Evolutionary conservation across 1,140 invertebrate species (phyloP).

Genomic region (Pseudomyrmex gracilis): DNA sequence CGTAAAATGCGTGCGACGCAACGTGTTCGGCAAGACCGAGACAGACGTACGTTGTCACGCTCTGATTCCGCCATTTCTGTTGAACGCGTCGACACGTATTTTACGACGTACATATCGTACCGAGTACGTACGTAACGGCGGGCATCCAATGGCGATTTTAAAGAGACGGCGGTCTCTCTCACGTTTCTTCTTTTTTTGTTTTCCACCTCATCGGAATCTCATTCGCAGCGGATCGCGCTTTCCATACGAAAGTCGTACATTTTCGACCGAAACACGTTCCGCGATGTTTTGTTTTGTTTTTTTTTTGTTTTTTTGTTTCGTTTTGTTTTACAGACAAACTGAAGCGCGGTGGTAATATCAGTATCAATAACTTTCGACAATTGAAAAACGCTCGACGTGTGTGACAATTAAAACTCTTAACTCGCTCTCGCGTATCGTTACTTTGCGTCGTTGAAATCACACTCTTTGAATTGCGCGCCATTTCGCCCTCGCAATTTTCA

Average conservation of each 20-base stretch:
- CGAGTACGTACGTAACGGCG: too few species aligned
- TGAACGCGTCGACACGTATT: conserved; percentile 28
- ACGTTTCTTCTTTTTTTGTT: neutral
- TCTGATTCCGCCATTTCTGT: conserved; percentile 57
- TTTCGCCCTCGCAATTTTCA: too few species aligned
- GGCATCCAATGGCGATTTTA: conserved; percentile 34
- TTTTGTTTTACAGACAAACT: neutral
- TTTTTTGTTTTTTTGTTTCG: too few species aligned
- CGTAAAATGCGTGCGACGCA: conserved; percentile 57
- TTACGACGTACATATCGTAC: conserved; percentile 28
- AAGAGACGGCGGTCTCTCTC: neutral
- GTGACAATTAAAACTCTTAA: too few species aligned
- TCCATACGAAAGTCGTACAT: conserved; percentile 43
- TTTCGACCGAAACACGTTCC: neutral
- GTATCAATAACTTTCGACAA: neutral
- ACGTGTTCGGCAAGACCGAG: conserved; percentile 31
- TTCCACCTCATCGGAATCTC: conserved; percentile 15
- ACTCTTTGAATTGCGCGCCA: too few species aligned
- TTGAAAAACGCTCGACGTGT: neutral
- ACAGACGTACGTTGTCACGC: conserved; percentile 59
- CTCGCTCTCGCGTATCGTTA: too few species aligned
- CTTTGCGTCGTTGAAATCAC: too few species aligned
- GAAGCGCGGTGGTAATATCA: neutral
- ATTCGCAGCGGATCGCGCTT: conserved; percentile 42
- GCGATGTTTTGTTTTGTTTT: neutral